Conservation (phyloP, 2,797 vertebrate genomes). For the Okamejei kenojei region DNA sequence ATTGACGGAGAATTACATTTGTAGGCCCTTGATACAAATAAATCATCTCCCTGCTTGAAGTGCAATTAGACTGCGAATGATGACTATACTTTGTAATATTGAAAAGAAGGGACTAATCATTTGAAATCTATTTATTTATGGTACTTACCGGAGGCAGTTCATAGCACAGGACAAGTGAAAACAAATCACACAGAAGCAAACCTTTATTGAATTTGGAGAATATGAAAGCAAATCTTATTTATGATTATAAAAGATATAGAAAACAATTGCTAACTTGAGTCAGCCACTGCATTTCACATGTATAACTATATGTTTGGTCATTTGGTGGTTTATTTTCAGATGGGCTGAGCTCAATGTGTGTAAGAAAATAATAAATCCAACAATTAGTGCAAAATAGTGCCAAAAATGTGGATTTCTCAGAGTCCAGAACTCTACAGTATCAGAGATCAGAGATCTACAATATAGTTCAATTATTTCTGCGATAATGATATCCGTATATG, state of each 20-base stretch:
- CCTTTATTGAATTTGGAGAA: neutral
- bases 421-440: too few relatives aligned
- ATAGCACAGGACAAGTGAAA: neutral
- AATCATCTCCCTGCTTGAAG: constrained; percentile 1
- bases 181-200: neutral
- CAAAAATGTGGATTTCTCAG: too few relatives aligned
- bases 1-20: neutral
- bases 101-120: neutral
- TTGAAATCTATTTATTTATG: constrained; percentile 1
- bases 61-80: neutral
- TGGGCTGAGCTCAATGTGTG: neutral
- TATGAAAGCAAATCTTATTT: neutral
- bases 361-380: neutral
- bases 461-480: too few relatives aligned
- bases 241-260: neutral
- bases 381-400: neutral
- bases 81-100: neutral
- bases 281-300: neutral
- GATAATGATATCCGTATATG: neutral
- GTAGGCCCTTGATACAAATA: neutral
- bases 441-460: too few relatives aligned
- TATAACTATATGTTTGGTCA: neutral
- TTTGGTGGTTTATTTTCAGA: constrained; percentile 10
- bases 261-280: neutral
- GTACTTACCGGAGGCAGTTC: constrained; percentile 20